These are phyloP conservation scores for Dione vanillae DNA, from an alignment of 2,888 invertebrate species.

Conservation along the genomic window DNA sequence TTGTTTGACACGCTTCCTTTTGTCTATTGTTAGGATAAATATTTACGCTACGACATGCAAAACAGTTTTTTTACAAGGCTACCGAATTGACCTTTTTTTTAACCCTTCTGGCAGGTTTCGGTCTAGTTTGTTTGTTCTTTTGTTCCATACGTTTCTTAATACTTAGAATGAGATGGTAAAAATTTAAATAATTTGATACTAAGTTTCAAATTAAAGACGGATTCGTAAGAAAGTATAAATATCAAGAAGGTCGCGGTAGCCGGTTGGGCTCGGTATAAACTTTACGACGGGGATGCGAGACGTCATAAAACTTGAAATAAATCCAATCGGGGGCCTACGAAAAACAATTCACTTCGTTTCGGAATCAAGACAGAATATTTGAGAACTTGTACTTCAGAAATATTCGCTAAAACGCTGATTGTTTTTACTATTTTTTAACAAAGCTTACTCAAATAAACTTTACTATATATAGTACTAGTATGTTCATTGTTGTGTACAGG, in stretches of 20 bases:
- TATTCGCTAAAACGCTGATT: too few species aligned
- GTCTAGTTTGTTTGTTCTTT: conserved; percentile 62
- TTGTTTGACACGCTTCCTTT: conserved; percentile 70
- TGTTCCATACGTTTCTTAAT: conserved; percentile 58
- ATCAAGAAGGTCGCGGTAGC: conserved; percentile 64
- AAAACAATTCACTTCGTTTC: conserved; percentile 78
- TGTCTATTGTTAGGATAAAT: conserved; percentile 73
- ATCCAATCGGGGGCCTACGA: conserved; percentile 78
- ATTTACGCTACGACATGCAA: conserved; percentile 81
- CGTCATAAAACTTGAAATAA: conserved; percentile 80
- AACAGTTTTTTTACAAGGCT: conserved; percentile 76
- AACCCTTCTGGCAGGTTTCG: conserved; percentile 74
- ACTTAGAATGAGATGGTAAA: conserved; percentile 51
- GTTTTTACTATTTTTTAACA: too few species aligned
- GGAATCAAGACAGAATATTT: conserved; percentile 55
- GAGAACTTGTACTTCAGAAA: background rate
- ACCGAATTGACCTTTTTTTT: conserved; percentile 78
- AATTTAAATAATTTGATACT: conserved; percentile 6
- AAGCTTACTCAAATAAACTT: too few species aligned
- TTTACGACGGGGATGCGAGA: conserved; percentile 81
- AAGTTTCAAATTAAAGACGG: conserved; percentile 22
- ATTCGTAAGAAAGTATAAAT: conserved; percentile 47
- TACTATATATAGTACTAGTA: too few species aligned
- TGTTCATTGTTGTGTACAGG: too few species aligned
- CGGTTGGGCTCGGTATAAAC: conserved; percentile 67